Evolutionary conservation across 2,113 vertebrate species (phyloP).

Genomic region (Zapornia atra): DNA sequence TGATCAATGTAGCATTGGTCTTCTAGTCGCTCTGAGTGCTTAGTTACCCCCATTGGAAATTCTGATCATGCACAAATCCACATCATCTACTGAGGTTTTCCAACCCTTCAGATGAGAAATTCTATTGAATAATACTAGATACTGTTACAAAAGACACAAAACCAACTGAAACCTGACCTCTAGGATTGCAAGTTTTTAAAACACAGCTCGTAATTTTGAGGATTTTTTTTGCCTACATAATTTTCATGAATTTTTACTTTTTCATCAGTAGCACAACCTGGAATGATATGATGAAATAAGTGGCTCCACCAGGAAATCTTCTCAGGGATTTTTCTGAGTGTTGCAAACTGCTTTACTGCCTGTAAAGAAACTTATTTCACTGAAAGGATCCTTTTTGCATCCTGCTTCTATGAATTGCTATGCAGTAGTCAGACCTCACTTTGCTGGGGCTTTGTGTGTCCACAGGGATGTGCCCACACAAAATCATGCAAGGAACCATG

Average conservation of each 20-base stretch:
- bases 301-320: neutral
- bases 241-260: neutral
- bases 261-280: neutral
- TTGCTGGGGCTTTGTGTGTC: neutral
- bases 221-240: neutral
- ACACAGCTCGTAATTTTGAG: neutral
- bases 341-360: neutral
- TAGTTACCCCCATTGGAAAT: neutral
- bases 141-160: neutral
- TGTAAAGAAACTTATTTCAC: neutral
- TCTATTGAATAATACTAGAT: neutral
- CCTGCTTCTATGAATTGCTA: neutral
- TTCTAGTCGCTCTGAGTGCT: neutral
- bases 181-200: neutral
- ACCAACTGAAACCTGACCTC: neutral
- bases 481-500: neutral
- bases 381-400: neutral
- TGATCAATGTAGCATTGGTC: neutral
- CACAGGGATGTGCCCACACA: neutral
- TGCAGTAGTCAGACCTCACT: neutral
- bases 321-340: neutral
- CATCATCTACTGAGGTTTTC: neutral
- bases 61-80: neutral
- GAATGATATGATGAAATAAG: neutral
- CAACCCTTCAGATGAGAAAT: neutral